A percentile compares a stretch with the other conserved stretches of the same genome.
Conservation (phyloP, 2,888 invertebrate genomes). For the Drosophila nr. perissopoda region DNA sequence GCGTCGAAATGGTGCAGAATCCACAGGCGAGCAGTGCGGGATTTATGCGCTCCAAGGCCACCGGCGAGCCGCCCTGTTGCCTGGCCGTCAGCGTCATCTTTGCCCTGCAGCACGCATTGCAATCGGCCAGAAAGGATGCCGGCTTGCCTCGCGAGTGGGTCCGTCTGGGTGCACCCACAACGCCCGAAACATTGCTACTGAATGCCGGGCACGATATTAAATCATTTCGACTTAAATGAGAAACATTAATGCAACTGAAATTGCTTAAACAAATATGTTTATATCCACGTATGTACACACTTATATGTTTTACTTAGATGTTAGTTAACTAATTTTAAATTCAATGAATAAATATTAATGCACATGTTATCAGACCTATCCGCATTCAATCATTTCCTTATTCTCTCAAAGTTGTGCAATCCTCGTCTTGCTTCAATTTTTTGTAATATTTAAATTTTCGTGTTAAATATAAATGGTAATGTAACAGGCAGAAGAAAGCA, state of each 20-base stretch:
- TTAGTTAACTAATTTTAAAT: not conserved
- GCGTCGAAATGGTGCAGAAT: constrained; percentile 89
- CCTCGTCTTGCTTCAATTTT: not conserved
- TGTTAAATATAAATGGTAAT: not conserved
- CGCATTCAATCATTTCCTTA: not conserved
- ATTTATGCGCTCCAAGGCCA: constrained; percentile 90
- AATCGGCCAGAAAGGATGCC: constrained; percentile 88
- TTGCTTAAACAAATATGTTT: not conserved
- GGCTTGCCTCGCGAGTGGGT: constrained; percentile 84
- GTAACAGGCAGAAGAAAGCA: not conserved
- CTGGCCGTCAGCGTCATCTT: constrained; percentile 87
- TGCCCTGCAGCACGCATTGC: constrained; percentile 89
- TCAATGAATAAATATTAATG: not conserved
- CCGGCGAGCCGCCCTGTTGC: constrained; percentile 88
- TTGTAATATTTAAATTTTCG: not conserved
- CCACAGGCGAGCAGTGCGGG: constrained; percentile 87
- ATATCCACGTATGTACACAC: not conserved
- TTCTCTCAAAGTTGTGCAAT: not conserved
- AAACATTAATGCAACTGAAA: not conserved
- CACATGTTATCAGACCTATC: not conserved
- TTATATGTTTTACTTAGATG: not conserved
- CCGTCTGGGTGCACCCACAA: constrained; percentile 81
- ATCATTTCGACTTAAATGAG: constrained; percentile 59
- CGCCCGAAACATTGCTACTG: constrained; percentile 80
- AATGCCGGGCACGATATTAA: constrained; percentile 73